Conservation (phyloP, 2,797 vertebrate species). For the Geotrypetes seraphini region DNA sequence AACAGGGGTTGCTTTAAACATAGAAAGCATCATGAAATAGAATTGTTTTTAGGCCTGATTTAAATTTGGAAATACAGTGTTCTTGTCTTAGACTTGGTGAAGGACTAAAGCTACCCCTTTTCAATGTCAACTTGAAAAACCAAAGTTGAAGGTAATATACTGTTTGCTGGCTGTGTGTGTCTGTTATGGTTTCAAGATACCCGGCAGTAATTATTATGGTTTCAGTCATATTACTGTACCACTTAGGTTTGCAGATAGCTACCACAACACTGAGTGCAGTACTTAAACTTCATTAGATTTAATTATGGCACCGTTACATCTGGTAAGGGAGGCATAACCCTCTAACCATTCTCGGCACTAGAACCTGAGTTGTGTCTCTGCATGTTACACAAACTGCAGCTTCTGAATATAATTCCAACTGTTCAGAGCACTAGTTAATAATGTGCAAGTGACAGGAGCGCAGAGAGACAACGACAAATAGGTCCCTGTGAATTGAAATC, state of each 20-base stretch:
- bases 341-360: conserved; percentile 31
- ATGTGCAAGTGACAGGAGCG: conserved; percentile 38
- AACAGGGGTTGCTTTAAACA: too few relatives aligned
- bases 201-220: conserved; percentile 26
- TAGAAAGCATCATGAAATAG: too few relatives aligned
- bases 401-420: too few relatives aligned
- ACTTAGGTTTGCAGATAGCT: conserved; percentile 30
- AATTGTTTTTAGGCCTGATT: too few relatives aligned
- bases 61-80: too few relatives aligned
- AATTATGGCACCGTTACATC: conserved; percentile 42
- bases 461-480: conserved; percentile 49
- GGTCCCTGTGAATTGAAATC: conserved; percentile 74
- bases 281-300: conserved; percentile 35
- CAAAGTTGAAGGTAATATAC: conserved; percentile 2
- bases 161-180: conserved; percentile 4
- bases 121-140: conserved; percentile 20
- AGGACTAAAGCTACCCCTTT: too few relatives aligned
- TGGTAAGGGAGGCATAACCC: conserved; percentile 36
- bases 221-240: conserved; percentile 31
- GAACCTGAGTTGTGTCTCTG: conserved; percentile 27
- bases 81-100: too few relatives aligned
- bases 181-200: conserved; percentile 25
- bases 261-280: conserved; percentile 34
- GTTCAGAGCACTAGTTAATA: conserved; percentile 52
- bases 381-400: conserved; percentile 34